These are phyloP conservation scores for Zonitis immaculata DNA, from an alignment of 2,888 invertebrate species.

Conservation along the genomic window DNA sequence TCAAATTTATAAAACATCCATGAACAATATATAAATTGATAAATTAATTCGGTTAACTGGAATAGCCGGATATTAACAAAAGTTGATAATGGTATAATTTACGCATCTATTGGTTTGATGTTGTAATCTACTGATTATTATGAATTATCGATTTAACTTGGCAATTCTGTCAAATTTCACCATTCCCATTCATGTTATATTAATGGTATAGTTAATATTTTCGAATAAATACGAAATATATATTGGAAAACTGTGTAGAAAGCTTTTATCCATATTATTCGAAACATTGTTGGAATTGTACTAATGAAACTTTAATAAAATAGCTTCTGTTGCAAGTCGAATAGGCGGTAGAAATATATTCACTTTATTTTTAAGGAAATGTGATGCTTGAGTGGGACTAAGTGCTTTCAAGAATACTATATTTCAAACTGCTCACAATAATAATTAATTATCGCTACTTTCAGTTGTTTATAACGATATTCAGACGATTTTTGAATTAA, in stretches of 20 bases:
- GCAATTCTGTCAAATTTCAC: not conserved
- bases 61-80: not conserved
- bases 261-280: not conserved
- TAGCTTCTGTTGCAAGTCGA: not conserved
- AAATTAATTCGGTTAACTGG: not conserved
- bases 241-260: not conserved
- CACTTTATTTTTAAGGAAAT: not conserved
- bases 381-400: not conserved
- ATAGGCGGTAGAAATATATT: not conserved
- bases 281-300: not conserved
- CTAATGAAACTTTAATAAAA: conserved; percentile 1
- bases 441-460: no score
- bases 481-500: no score
- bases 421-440: no score
- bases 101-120: not conserved
- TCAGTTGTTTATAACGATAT: no score
- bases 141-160: not conserved
- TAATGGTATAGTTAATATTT: not conserved
- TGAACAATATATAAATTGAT: not conserved
- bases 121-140: not conserved
- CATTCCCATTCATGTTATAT: not conserved
- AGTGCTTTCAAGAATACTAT: not conserved
- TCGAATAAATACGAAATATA: not conserved
- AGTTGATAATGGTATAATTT: not conserved
- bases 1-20: not conserved